These are phyloP conservation scores for Podabrus alpinus DNA, from an alignment of 2,888 invertebrate species.

Conservation along the genomic window DNA sequence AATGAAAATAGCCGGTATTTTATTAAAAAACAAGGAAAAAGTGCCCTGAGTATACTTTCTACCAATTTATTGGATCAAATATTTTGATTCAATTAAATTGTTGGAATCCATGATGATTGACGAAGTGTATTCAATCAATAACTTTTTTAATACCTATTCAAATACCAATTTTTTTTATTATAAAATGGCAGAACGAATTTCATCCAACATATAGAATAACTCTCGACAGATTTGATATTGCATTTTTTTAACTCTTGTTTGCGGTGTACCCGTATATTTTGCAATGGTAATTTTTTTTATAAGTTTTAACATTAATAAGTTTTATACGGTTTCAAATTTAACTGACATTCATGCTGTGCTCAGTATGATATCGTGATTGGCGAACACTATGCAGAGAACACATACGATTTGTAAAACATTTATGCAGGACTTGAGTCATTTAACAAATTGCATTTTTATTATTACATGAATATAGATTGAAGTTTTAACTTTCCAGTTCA, in stretches of 20 bases:
- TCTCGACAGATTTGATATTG: background rate
- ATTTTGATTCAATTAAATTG: too few species aligned
- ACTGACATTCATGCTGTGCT: constrained; percentile 21
- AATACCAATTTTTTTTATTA: background rate
- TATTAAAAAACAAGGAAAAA: too few species aligned
- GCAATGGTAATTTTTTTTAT: background rate
- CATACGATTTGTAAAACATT: background rate
- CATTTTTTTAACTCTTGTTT: background rate
- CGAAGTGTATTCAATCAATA: background rate
- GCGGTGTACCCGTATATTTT: background rate
- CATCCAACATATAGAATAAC: background rate
- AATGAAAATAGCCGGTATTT: too few species aligned
- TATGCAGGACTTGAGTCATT: background rate
- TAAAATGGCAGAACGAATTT: background rate
- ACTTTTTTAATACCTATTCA: background rate
- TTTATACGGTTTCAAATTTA: constrained; percentile 20
- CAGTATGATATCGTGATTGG: constrained; percentile 19
- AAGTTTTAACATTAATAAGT: constrained; percentile 1
- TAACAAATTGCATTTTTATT: background rate
- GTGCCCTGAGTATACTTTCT: too few species aligned
- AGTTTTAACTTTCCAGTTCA: background rate
- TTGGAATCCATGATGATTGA: background rate
- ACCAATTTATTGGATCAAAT: too few species aligned
- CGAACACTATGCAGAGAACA: constrained; percentile 14
- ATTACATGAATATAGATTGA: background rate